Conservation (phyloP, 2,888 invertebrate genomes). For the Drosophila dives region DNA sequence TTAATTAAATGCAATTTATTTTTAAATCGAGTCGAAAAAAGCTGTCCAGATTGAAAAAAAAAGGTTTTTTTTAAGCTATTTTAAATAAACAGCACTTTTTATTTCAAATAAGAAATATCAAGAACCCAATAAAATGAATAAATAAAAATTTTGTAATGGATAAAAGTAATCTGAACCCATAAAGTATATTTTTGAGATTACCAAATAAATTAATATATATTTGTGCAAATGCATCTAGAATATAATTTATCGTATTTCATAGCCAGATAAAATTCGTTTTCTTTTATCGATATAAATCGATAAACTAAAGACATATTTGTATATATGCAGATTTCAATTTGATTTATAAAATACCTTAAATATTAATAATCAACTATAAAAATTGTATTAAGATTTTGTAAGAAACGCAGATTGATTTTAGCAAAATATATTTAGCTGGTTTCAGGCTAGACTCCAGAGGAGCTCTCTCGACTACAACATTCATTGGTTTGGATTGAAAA, state of each 20-base stretch:
- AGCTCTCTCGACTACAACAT: not conserved
- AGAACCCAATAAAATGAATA: fast-evolving
- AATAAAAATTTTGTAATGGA: not conserved
- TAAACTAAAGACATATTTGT: not conserved
- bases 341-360: not conserved
- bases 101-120: not conserved
- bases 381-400: not conserved
- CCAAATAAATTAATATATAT: not conserved
- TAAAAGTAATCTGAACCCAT: not conserved
- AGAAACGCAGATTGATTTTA: not conserved
- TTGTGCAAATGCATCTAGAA: not conserved
- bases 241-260: not conserved
- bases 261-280: not conserved
- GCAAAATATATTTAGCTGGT: not conserved
- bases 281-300: not conserved
- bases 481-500: no score
- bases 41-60: no score
- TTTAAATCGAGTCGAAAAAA: no score
- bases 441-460: not conserved
- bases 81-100: not conserved
- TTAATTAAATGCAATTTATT: no score
- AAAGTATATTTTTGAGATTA: not conserved
- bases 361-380: not conserved
- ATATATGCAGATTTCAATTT: not conserved
- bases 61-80: no score